Conservation (phyloP, 2,888 invertebrate species). For the Smittia aterrima region DNA sequence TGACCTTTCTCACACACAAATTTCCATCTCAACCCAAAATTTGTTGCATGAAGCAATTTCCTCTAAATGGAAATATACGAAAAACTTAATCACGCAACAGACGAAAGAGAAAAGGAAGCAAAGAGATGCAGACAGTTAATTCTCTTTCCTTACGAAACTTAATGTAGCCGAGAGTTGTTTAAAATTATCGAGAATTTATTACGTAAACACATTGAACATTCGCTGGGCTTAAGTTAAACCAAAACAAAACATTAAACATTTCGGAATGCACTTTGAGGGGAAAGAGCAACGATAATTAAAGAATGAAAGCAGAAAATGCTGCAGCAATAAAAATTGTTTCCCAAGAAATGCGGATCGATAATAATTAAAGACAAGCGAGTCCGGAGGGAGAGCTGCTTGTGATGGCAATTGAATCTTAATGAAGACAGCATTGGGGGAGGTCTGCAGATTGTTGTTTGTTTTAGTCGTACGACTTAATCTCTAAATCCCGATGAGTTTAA, state of each 20-base stretch:
- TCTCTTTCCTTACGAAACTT: not conserved
- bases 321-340: not conserved
- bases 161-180: not conserved
- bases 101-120: not conserved
- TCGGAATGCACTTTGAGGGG: slow-evolving; percentile 16
- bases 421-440: not conserved
- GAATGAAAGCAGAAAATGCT: not conserved
- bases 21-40: not conserved
- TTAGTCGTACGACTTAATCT: too few relatives aligned
- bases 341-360: not conserved
- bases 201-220: slow-evolving; percentile 10
- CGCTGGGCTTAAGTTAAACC: not conserved
- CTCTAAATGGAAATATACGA: not conserved
- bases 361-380: not conserved
- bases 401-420: not conserved
- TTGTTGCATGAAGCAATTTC: not conserved
- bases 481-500: too few relatives aligned
- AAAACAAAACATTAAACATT: slow-evolving; percentile 26
- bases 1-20: not conserved
- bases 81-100: slow-evolving; percentile 12
- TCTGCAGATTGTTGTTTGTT: too few relatives aligned
- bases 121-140: slow-evolving; percentile 4
- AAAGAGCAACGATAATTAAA: not conserved
- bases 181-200: slow-evolving; percentile 16
- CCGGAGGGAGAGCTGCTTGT: not conserved